A percentile compares a stretch with the other conserved stretches of the same genome.
phyloP scores from a whole-genome alignment of 2,888 invertebrate genomes.

The Coenonympha arcania region DNA sequence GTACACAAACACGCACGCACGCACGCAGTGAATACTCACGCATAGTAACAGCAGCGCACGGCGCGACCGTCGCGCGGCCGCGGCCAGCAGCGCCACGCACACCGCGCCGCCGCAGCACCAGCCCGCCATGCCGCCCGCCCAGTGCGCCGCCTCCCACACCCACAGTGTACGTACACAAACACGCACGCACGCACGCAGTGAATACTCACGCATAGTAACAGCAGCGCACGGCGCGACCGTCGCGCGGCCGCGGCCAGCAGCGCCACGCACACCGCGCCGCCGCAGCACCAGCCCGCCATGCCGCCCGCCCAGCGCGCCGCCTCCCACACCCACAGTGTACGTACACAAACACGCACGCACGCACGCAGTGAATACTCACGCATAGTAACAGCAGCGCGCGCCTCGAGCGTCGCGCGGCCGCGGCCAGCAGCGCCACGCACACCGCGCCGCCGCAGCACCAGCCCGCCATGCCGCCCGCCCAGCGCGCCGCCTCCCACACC shows the following conservation, averaged over 20 bases:
- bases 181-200: no score
- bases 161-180: no score
- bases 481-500: constrained; percentile 83
- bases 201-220: constrained; percentile 93
- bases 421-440: constrained; percentile 90
- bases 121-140: constrained; percentile 92
- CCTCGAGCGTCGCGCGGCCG: constrained; percentile 88
- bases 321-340: constrained; percentile 83
- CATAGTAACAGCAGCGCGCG: constrained; percentile 92
- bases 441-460: constrained; percentile 88
- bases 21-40: no score
- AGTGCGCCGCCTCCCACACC: constrained; percentile 83
- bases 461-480: constrained; percentile 92
- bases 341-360: no score
- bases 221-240: constrained; percentile 90
- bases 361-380: constrained; percentile 75
- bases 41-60: constrained; percentile 92
- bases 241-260: constrained; percentile 90
- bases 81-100: constrained; percentile 90
- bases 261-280: constrained; percentile 90
- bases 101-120: constrained; percentile 88
- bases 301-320: constrained; percentile 90
- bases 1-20: no score
- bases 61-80: constrained; percentile 88
- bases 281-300: constrained; percentile 88